Evolutionary conservation across 2,113 vertebrate species (phyloP).

Genomic region (Festucalex cinctus): DNA sequence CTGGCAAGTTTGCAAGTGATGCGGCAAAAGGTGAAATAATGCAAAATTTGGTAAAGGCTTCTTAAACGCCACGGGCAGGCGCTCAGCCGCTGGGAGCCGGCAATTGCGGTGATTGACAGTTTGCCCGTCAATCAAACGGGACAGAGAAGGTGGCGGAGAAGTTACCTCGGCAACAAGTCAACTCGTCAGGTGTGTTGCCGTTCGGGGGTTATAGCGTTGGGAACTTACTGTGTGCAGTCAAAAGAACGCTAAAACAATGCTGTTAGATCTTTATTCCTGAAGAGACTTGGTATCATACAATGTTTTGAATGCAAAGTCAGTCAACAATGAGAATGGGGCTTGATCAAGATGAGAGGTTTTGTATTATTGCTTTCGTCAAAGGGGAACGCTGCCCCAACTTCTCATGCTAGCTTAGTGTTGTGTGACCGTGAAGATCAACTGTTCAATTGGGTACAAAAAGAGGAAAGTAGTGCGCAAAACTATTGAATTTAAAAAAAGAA

Average conservation of each 20-base stretch:
- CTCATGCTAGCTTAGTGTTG: conserved; percentile 43
- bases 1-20: neutral
- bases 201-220: conserved; percentile 7
- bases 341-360: conserved; percentile 62
- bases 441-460: conserved; percentile 21
- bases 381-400: conserved; percentile 46
- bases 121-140: too few species aligned
- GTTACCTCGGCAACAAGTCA: conserved; percentile 1
- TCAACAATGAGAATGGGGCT: conserved; percentile 57
- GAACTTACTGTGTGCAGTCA: conserved; percentile 36
- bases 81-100: neutral
- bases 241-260: conserved; percentile 52
- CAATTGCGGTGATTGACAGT: neutral
- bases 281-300: conserved; percentile 67
- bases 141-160: too few species aligned
- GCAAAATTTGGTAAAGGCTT: neutral
- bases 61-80: neutral
- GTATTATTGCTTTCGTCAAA: conserved; percentile 71
- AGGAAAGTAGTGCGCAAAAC: too few species aligned
- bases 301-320: conserved; percentile 57
- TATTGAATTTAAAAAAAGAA: too few species aligned
- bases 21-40: neutral
- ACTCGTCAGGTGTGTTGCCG: neutral
- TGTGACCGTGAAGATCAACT: conserved; percentile 31
- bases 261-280: conserved; percentile 72